Base-by-base conservation (phyloP, 2,113 vertebrate species). In the Syrrhaptes paradoxus region DNA sequence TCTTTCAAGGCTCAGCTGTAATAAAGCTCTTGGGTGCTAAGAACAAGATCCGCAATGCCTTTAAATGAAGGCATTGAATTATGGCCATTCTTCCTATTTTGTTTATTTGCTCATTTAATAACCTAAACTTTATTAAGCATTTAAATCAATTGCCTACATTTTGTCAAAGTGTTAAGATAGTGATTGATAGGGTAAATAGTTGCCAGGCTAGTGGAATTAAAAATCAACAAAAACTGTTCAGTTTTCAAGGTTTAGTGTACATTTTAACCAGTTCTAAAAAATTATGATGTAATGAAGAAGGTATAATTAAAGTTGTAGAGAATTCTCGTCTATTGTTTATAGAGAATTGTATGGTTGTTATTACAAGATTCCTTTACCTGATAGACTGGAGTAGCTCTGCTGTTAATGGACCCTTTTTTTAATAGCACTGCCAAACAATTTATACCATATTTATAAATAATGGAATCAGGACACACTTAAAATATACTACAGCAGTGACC, bases 51-150 rank as follows among this genome's bases (percentile, higher is more conserved):
- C 93, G 26, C 17, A 16, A 7, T 48, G 26, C 28, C 38, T 74
- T 67, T 80, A 71, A 82, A 62, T 55, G 16, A 79, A 62, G 63
- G n/a, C n/a, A 36, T 10, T 76, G 36, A 74, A 32, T 83, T 62
- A 67, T 22, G 38, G 28, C 16, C 28, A 7, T 34, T 36, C 73
- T 9, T 3, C n/a, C 13, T 59, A 28, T 80, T 76, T 31, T 87
- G 67, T 82, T 93, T 93, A 86, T 63, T 75, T 91, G 24, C 13
- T 54, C 12, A 17, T 92, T 89, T 87, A 89, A 77, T 93, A 48
- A 41, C 25, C 38, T 71, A 22, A 74, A 63, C 17, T 63, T 87
- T 77, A 77, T 67, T 83, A 90, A 85, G 31, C 48, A 21, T 89
- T 85, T 57, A 78, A 85, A 85, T 92, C 32, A 79, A 13, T 52